Percentiles rank a stretch among this genome's conserved stretches.
phyloP scores from a whole-genome alignment of 2,797 vertebrate species.

The Sciurus carolinensis region DNA sequence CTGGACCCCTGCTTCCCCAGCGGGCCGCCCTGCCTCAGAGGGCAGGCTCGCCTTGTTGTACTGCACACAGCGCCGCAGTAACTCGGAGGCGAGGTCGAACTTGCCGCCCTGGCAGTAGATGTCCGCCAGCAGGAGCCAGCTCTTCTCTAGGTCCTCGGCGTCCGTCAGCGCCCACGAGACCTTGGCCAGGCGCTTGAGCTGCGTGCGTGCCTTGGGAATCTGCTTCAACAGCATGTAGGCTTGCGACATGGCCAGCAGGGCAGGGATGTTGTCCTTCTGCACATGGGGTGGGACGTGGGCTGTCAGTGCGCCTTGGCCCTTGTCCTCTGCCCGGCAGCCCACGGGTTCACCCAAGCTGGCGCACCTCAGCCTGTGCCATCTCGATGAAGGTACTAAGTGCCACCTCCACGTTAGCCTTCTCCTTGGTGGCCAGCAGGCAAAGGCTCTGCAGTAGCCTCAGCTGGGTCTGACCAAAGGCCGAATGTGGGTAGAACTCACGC shows the following conservation, averaged over 20 bases:
- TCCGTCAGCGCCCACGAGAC: constrained; percentile 81
- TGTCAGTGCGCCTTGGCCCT: accelerated
- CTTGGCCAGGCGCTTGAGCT: constrained; percentile 88
- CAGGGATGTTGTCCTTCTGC: constrained; percentile 83
- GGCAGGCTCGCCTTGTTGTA: constrained; percentile 88
- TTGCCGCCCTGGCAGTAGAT: constrained; percentile 90
- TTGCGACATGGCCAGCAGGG: constrained; percentile 87
- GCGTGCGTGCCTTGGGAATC: constrained; percentile 88
- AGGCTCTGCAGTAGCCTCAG: constrained; percentile 83
- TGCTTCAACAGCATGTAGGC: constrained; percentile 87
- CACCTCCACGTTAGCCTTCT: constrained; percentile 82
- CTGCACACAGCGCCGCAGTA: constrained; percentile 88
- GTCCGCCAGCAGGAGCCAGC: constrained; percentile 90
- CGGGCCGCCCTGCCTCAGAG: accelerated
- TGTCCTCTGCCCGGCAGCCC: accelerated
- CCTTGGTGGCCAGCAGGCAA: constrained; percentile 86
- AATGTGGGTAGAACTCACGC: constrained; percentile 84
- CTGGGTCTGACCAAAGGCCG: constrained; percentile 73
- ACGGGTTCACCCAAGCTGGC: accelerated
- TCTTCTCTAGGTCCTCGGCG: constrained; percentile 86
- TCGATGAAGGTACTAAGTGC: constrained; percentile 85
- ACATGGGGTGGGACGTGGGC: background rate
- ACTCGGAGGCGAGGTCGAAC: constrained; percentile 88
- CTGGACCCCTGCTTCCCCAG: accelerated
- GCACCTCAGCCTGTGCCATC: constrained; percentile 83